Percentiles rank a stretch among this genome's conserved stretches.
These are phyloP conservation scores for Parnassius apollo DNA, from an alignment of 2,888 invertebrate genomes.

Conservation along the genomic window DNA sequence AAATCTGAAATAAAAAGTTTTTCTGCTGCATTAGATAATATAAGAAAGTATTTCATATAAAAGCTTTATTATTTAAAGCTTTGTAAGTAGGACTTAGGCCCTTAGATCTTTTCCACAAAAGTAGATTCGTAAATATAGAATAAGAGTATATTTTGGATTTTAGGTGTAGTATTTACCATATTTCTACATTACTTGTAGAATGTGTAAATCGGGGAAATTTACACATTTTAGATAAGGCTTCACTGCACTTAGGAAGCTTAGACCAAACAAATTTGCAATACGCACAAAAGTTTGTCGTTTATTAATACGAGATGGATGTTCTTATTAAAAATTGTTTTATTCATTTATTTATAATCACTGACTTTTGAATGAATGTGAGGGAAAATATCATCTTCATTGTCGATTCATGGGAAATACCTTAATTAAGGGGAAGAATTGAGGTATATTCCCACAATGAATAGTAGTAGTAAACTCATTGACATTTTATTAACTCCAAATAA, in stretches of 20 bases:
- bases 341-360: conserved; percentile 33
- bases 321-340: conserved; percentile 26
- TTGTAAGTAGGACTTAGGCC: conserved; percentile 46
- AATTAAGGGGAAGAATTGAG: conserved; percentile 79
- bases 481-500: conserved; percentile 48
- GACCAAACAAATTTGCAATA: conserved; percentile 55
- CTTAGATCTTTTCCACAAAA: conserved; percentile 51
- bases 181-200: conserved; percentile 39
- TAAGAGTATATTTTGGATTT: conserved; percentile 44
- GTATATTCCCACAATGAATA: conserved; percentile 46
- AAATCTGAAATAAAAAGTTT: conserved; percentile 51
- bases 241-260: conserved; percentile 66
- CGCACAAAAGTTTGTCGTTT: conserved; percentile 62
- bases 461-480: conserved; percentile 36
- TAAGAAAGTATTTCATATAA: conserved; percentile 58
- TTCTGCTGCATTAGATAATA: conserved; percentile 55
- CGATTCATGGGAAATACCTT: conserved; percentile 60
- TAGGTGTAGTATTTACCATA: conserved; percentile 36
- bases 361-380: conserved; percentile 36
- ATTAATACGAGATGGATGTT: conserved; percentile 35
- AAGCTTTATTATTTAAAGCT: conserved; percentile 48
- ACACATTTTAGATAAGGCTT: conserved; percentile 64
- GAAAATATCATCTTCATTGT: conserved; percentile 40
- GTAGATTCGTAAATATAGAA: conserved; percentile 65
- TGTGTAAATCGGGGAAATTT: conserved; percentile 80